Base-by-base conservation (phyloP, 1,140 invertebrate species). In the Teleogryllus occipitalis region DNA sequence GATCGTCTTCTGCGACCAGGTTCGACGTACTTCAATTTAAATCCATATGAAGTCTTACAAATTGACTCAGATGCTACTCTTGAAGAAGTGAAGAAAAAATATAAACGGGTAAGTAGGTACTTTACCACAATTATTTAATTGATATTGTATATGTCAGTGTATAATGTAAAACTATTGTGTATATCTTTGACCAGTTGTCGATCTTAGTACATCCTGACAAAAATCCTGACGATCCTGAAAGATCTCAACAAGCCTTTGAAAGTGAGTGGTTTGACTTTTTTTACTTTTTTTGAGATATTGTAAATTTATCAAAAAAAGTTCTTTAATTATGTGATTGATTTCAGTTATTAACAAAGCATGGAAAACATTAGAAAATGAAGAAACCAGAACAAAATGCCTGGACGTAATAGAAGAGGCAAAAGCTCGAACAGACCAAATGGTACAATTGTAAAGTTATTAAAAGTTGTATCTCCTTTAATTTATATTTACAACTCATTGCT, bases 171-270 rank as follows among this genome's bases (percentile, higher is more conserved):
- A 76, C 73, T 74, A 73, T 75, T 77, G 18, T 82, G 76, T 18
- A 39, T 82, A 78, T 79, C 79, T 81, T 83, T 84, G 87, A 84
- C 47, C 84, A 93, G 90, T 91, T 99, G 83, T 99, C 98, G 18
- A 97, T 99, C 86, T 89, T 99, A 82, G 96, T 99, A 1, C 98
- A 99, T 93, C 98, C 98, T 75, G 97, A 99, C 84, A 98, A 98
- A 89, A 99, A 99, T 89, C 94, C 94, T 87, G 95, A 99, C 89
- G 96, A 99, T 86, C 87, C 91, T 65, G 98, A 99, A 77, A 90
- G 97, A 87, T 96, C 98, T 14, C 96, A 99, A 86, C 92, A 94
- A 85, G 94, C 95, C 80, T 97, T 97, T 88, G 96, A 97, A 87
- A 95, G 90, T 91, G 86, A 83, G 85, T 83, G 75, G 6, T 54